Evolutionary conservation across 1,140 invertebrate genomes (phyloP), one percentile per base, ranked within the genome.

Genomic region (Drosophila prosaltans): DNA sequence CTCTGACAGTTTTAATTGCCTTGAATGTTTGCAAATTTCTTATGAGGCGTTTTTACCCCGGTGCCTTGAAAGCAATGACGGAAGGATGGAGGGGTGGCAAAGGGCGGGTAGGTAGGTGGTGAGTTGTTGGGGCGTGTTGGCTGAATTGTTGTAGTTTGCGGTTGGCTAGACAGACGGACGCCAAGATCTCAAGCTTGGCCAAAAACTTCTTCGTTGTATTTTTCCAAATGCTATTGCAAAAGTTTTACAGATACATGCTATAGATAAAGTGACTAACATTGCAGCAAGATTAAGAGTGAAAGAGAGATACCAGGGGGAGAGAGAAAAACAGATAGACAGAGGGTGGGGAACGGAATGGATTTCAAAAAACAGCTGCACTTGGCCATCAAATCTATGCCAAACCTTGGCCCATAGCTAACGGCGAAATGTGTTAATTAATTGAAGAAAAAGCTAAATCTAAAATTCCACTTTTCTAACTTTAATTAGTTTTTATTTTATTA

Each of bases 11-110:
- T 86, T 86, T 86, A 86, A 86, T 86, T 86, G 83, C 83, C 83
- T 86, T 74, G 83, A 86, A 88, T 86, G 83, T 83, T 86, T 88
- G 83, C 83, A 86, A 86, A 86, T 86, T 86, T 86, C 83, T 86
- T 86, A 78, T 81, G 73, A 76, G 45, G 45, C 45, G 21, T 51
- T 51, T 51, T 51, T 36, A 36, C 6, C 45, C 45, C 45, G 21
- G 21, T 51, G 21, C 58, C 54, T 39, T 45, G 40, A 26, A 36
- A 36, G 32, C 6, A 36, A 36, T 5, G 32, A 36, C 1, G 6
- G 32, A 36, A 36, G 32, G 32, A 7, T 7, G 32, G 32, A 36
- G 32, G 4, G 28, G 0, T 4, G 2, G 28, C 2, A 2, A 1
- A 7, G 54, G 74, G 51, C n/a, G 69, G 62, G 77, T 1, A 16